Conservation (phyloP, 2,113 vertebrate species). For the Bujurquina vittata region DNA sequence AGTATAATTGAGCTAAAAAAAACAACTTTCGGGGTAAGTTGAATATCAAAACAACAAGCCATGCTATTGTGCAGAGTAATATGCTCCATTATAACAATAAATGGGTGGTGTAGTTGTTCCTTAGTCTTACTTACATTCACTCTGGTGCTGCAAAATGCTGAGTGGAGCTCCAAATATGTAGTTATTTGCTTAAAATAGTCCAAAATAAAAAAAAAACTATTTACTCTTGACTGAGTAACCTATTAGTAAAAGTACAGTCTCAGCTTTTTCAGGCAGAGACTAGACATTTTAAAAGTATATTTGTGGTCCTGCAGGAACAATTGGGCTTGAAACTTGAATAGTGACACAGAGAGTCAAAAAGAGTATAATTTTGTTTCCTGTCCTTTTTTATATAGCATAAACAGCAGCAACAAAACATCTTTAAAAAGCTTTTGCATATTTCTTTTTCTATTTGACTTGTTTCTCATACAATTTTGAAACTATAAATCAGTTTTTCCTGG, state of each 20-base stretch:
- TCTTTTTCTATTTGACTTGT: slow-evolving; percentile 22
- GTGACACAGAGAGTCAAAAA: not conserved
- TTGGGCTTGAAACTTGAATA: not conserved
- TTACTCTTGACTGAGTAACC: not conserved
- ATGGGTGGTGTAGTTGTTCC: not conserved
- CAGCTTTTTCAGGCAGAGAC: not conserved
- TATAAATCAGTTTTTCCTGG: slow-evolving; percentile 12
- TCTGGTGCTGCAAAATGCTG: not conserved
- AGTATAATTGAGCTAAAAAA: not conserved
- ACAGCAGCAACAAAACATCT: not conserved
- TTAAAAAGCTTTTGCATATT: not conserved
- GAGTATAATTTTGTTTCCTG: not conserved
- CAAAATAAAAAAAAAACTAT: not conserved
- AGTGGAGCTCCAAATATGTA: not conserved
- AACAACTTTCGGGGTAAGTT: not conserved
- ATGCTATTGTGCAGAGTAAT: not conserved
- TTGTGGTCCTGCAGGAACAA: not conserved
- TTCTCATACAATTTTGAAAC: not conserved
- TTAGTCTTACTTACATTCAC: not conserved
- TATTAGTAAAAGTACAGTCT: not conserved
- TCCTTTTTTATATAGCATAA: not conserved
- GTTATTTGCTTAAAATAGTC: not conserved
- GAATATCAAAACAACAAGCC: not conserved
- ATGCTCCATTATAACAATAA: not conserved
- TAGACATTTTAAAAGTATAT: not conserved